Conservation (phyloP, 2,888 invertebrate genomes). For the Apamea anceps region DNA sequence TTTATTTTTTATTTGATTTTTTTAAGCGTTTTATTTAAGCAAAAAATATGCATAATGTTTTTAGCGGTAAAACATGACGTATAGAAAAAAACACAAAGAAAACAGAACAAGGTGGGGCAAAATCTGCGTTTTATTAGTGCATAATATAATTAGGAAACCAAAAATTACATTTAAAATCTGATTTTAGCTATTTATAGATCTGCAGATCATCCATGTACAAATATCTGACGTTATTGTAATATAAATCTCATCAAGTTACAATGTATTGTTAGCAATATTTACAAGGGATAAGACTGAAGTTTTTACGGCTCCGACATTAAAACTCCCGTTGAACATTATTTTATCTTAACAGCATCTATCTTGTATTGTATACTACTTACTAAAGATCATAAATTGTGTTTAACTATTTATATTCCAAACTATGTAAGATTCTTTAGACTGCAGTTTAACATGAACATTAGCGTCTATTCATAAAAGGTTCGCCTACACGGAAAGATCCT, state of each 20-base stretch:
- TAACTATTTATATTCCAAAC: not conserved
- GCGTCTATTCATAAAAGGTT: slow-evolving; percentile 1
- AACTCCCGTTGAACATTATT: not conserved
- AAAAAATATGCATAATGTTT: not conserved
- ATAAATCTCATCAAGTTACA: not conserved
- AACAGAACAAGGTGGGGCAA: too few relatives aligned
- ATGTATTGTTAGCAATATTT: not conserved
- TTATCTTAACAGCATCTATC: not conserved
- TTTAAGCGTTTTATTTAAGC: not conserved
- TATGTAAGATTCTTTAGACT: not conserved
- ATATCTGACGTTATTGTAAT: not conserved
- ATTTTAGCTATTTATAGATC: not conserved
- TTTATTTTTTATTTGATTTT: slow-evolving; percentile 2
- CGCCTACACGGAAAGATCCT: slow-evolving; percentile 4
- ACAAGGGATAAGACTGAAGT: too few relatives aligned
- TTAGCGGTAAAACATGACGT: not conserved
- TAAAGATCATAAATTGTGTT: not conserved
- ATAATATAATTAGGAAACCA: not conserved
- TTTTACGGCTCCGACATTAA: slow-evolving; percentile 13
- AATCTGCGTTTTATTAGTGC: not conserved
- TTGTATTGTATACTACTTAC: not conserved
- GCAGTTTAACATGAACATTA: slow-evolving; percentile 2
- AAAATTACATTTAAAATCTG: not conserved
- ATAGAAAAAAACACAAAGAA: not conserved
- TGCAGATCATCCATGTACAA: not conserved